A percentile compares a stretch with the other conserved stretches of the same genome.
Evolutionary conservation across 2,113 vertebrate genomes (phyloP).

Genomic region (Rhagologus leucostigma): DNA sequence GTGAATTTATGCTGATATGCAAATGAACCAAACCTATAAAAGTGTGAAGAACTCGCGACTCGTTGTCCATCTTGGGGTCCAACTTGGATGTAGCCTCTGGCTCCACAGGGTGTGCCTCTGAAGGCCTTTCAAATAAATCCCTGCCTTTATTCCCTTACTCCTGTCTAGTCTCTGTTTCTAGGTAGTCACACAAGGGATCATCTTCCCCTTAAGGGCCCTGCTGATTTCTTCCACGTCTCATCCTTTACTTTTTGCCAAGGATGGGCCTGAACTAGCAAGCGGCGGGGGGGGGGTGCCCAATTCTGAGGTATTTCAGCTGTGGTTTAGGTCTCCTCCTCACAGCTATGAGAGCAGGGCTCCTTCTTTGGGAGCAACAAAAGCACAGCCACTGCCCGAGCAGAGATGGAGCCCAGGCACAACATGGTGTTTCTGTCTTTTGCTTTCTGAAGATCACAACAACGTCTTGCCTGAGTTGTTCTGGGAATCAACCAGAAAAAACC

Average conservation of each 20-base stretch:
- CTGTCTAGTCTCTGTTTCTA: no score
- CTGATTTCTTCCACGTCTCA: background rate
- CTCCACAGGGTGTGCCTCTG: no score
- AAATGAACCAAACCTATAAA: no score
- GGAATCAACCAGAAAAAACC: background rate
- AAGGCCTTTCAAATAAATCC: no score
- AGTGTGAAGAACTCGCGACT: no score
- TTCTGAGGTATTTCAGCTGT: background rate
- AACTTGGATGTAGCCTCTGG: no score
- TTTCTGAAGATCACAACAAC: background rate
- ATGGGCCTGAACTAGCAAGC: background rate
- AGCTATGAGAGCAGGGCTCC: background rate
- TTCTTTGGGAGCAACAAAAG: background rate
- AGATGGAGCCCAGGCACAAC: background rate
- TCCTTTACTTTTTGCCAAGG: background rate
- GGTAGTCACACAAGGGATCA: no score
- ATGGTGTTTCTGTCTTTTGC: background rate
- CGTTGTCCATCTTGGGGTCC: no score
- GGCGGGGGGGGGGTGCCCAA: no score
- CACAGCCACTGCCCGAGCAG: background rate
- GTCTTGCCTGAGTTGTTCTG: background rate
- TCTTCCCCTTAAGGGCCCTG: background rate
- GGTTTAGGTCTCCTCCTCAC: background rate
- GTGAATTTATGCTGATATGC: no score
- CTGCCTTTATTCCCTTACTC: no score